Percentiles rank a stretch among this genome's conserved stretches.
These are phyloP conservation scores for Tenebrosternarchus preto DNA, from an alignment of 2,113 vertebrate species.

Conservation along the genomic window DNA sequence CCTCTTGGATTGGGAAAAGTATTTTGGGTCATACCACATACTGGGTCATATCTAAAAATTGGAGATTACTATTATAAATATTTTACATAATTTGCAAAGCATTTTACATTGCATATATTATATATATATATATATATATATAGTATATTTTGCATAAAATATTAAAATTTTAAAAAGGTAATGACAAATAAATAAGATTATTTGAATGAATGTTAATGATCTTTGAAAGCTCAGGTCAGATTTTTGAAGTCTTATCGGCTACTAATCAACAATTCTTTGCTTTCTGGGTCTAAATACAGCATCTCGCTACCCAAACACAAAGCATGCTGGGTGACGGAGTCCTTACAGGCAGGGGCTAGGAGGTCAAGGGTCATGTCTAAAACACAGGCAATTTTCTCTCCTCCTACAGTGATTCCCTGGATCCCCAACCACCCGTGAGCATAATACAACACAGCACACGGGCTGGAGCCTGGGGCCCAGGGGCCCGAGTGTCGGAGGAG, in stretches of 20 bases:
- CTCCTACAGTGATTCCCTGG: conserved; percentile 45
- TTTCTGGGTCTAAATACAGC: conserved; percentile 4
- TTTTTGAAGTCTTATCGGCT: background rate
- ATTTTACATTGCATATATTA: too few species aligned
- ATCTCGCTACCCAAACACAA: conserved; percentile 29
- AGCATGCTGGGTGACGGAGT: conserved; percentile 26
- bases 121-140: too few species aligned
- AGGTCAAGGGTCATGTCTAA: background rate
- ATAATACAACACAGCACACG: conserved; percentile 41
- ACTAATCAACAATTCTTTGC: background rate
- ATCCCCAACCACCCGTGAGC: conserved; percentile 43
- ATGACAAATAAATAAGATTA: too few species aligned
- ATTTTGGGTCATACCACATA: conserved; percentile 35
- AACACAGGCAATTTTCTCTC: conserved; percentile 36
- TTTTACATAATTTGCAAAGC: background rate
- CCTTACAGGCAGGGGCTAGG: background rate
- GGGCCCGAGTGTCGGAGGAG: conserved; percentile 28
- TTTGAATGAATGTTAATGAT: too few species aligned
- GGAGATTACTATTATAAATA: background rate
- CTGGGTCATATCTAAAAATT: too few species aligned
- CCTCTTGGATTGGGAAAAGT: conserved; percentile 31
- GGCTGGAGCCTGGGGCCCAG: conserved; percentile 39
- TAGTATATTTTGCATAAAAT: too few species aligned
- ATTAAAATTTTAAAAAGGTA: too few species aligned
- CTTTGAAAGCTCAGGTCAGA: too few species aligned